Evolutionary conservation across 2,113 vertebrate species (phyloP).

Genomic region (Xiphophorus maculatus): DNA sequence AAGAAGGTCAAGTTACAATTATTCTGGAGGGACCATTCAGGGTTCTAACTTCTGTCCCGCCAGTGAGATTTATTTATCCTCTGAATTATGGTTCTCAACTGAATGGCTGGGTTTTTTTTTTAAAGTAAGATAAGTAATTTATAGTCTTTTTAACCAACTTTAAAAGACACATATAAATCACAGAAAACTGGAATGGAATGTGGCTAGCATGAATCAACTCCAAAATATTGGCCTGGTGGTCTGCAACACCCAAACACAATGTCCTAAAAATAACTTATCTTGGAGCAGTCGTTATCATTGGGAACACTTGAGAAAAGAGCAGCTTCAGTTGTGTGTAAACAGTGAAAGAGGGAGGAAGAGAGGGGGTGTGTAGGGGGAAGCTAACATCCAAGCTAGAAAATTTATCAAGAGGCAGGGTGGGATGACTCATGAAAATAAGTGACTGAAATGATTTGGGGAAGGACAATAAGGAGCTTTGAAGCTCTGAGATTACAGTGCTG

Average conservation of each 20-base stretch:
- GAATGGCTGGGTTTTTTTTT: neutral
- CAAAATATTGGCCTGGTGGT: conserved; percentile 48
- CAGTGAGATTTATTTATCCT: neutral
- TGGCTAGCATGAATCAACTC: conserved; percentile 35
- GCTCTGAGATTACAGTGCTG: conserved; percentile 63
- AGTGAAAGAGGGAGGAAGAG: conserved; percentile 60
- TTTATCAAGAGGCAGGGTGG: conserved; percentile 70
- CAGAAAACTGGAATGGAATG: conserved; percentile 47
- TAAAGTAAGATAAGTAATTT: neutral
- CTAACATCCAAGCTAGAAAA: conserved; percentile 69
- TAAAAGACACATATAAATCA: conserved; percentile 7
- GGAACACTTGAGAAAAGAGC: conserved; percentile 76
- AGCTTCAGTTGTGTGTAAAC: conserved; percentile 70
- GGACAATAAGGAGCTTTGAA: conserved; percentile 79
- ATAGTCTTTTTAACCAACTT: neutral
- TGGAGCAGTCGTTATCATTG: conserved; percentile 75
- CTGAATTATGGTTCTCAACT: neutral
- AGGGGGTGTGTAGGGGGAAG: conserved; percentile 42
- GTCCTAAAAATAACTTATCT: conserved; percentile 79
- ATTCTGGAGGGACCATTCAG: neutral
- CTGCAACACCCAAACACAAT: conserved; percentile 70
- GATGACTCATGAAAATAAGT: conserved; percentile 77
- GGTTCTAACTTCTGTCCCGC: too few species aligned
- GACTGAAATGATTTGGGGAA: conserved; percentile 72
- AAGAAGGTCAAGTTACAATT: neutral